Base-by-base conservation (phyloP, 2,113 vertebrate genomes). In the Asarcornis scutulata region DNA sequence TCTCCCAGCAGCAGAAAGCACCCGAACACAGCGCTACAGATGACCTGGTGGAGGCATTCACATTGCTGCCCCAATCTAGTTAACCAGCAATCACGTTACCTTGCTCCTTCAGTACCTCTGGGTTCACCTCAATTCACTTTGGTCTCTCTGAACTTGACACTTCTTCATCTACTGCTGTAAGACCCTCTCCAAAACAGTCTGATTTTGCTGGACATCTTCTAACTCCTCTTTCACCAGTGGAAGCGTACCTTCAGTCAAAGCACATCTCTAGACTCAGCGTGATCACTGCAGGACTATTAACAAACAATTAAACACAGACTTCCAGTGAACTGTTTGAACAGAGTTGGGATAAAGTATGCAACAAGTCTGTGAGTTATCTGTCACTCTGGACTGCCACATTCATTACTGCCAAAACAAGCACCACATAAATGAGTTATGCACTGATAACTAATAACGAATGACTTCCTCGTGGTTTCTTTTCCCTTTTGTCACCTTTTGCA, bases 81-180 rank as follows among this genome's bases (percentile, higher is more conserved):
- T 91, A 93, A 74, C 18, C 83, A 83, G 64, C 68, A 96, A 93
- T 83, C 68, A 34, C 79, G 77, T 94, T 72, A 86, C 69, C 64
- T 67, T 59, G 52, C 77, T 89, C 78, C 75, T 80, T 90, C 91
- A 77, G 13, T 88, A 90, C 95, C 80, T 81, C 64, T 88, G 88
- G 88, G 88, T 56, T 95, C 94, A 60, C 77, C 92, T 93, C 86
- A 75, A 71, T 90, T 92, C 86, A 83, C 72, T 95, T 90, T 90
- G 83, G 76, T 93, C 46, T 81, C 72, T 94, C 86, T 59, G 31
- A 93, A 59, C 36, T 34, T 22, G 12, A 53, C 25, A 15, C 69
- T 86, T 25, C 38, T 78, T 1, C 38, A 67, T 58, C 63, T 62
- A 42, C 42, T 86, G 64, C 73, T 60, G 7, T 42, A 71, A 91